These are phyloP conservation scores for Gymnoscopelus braueri DNA, from an alignment of 2,797 vertebrate species.

Conservation along the genomic window DNA sequence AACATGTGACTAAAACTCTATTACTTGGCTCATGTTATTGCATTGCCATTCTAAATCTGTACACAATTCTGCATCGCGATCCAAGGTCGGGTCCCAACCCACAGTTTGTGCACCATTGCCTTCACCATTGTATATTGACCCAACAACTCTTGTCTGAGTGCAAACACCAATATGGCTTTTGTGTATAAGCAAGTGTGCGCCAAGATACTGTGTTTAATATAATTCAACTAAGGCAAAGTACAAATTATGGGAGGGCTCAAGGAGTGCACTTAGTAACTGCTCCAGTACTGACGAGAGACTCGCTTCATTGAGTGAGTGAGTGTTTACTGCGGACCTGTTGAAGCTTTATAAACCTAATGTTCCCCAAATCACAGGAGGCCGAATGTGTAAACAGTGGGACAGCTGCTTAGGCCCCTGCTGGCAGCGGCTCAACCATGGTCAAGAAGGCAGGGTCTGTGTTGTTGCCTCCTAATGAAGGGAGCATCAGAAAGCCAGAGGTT, in stretches of 20 bases:
- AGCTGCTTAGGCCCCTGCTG: conserved; percentile 74
- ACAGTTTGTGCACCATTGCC: too few relatives aligned
- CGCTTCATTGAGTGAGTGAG: conserved; percentile 18
- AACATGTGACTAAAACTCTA: too few relatives aligned
- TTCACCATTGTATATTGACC: too few relatives aligned
- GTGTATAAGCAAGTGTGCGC: not conserved
- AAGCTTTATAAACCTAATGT: conserved; percentile 75
- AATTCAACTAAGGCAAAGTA: conserved; percentile 25
- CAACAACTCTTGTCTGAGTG: not conserved
- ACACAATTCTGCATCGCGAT: too few relatives aligned
- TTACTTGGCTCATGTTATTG: too few relatives aligned
- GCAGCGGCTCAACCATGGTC: conserved; percentile 65
- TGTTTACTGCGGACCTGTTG: conserved; percentile 71
- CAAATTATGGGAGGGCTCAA: conserved; percentile 56
- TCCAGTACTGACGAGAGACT: conserved; percentile 16
- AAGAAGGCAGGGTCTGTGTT: conserved; percentile 76
- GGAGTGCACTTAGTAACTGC: conserved; percentile 23
- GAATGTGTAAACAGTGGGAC: conserved; percentile 76
- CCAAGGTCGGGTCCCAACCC: too few relatives aligned
- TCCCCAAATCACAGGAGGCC: conserved; percentile 69
- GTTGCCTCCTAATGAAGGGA: conserved; percentile 76
- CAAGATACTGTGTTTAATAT: not conserved
- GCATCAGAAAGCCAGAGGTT: conserved; percentile 69
- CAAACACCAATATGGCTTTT: not conserved
- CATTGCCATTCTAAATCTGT: too few relatives aligned